Evolutionary conservation across 1,140 invertebrate genomes (phyloP).

Genomic region (Aphelenchoides avenae): DNA sequence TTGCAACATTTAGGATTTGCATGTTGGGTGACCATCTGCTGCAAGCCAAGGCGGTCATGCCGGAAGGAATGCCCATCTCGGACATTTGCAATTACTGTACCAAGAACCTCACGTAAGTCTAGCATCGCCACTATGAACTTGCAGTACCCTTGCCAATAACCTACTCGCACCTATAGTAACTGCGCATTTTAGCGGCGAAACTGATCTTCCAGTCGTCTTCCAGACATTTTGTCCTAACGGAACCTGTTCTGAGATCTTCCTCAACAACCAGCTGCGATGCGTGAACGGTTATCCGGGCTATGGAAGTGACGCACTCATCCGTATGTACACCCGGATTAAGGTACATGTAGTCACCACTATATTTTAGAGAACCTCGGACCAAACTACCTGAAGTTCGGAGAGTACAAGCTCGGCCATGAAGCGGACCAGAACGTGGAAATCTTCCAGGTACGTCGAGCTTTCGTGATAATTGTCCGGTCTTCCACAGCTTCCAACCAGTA

Average conservation of each 20-base stretch:
- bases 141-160: no score
- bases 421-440: conserved; percentile 42
- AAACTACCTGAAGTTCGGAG: conserved; percentile 33
- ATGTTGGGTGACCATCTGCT: conserved; percentile 54
- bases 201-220: conserved; percentile 20
- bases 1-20: conserved; percentile 54
- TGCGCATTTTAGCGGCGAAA: no score
- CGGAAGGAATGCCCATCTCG: conserved; percentile 21
- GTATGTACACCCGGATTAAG: conserved; percentile 17
- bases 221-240: background rate
- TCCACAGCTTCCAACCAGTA: no score
- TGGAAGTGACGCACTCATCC: conserved; percentile 38
- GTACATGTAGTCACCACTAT: background rate
- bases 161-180: no score
- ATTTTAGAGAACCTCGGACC: conserved; percentile 50
- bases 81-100: conserved; percentile 54
- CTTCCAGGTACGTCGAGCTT: conserved; percentile 76
- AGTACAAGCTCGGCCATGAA: conserved; percentile 26
- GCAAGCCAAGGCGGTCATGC: conserved; percentile 45
- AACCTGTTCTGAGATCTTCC: background rate
- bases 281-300: conserved; percentile 56
- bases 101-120: no score
- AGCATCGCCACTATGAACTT: no score
- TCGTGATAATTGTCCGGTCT: conserved; percentile 69
- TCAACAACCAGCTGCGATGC: conserved; percentile 30